These are phyloP conservation scores for Tanytarsus gracilentus DNA, from an alignment of 2,888 invertebrate genomes.

Conservation along the genomic window DNA sequence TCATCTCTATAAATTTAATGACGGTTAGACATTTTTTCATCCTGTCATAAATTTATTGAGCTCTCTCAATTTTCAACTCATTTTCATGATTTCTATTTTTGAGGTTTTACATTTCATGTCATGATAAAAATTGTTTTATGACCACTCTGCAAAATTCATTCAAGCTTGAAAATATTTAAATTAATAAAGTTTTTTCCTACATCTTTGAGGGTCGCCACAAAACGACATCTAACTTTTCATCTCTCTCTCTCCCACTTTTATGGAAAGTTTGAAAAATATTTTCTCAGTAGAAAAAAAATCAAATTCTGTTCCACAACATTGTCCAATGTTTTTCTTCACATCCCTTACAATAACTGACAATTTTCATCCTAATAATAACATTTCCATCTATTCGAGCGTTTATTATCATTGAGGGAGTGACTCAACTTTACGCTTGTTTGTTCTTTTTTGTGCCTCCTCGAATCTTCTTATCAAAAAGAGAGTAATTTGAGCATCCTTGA, in stretches of 20 bases:
- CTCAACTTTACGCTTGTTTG: constrained; percentile 1
- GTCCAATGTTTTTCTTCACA: no score
- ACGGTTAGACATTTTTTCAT: background rate
- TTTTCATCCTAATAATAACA: no score
- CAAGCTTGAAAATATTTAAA: constrained; percentile 6
- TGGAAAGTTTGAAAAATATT: background rate
- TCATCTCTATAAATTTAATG: background rate
- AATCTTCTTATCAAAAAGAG: background rate
- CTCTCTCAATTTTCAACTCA: background rate
- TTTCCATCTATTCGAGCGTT: no score
- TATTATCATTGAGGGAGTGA: background rate
- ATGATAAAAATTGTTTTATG: background rate
- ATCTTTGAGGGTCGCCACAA: no score
- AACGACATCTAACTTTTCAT: no score
- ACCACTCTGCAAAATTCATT: background rate
- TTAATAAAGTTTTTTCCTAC: background rate
- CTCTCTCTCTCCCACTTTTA: no score
- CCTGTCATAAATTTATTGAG: background rate
- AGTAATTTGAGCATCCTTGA: constrained; percentile 2
- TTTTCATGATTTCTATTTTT: background rate
- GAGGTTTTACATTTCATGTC: background rate
- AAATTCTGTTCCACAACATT: no score
- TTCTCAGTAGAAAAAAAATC: no score
- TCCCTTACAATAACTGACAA: no score
- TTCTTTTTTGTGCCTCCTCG: background rate